Percentiles rank a stretch among this genome's conserved stretches.
These are phyloP conservation scores for Crenuchus spilurus DNA, from an alignment of 2,797 vertebrate species.

Conservation along the genomic window DNA sequence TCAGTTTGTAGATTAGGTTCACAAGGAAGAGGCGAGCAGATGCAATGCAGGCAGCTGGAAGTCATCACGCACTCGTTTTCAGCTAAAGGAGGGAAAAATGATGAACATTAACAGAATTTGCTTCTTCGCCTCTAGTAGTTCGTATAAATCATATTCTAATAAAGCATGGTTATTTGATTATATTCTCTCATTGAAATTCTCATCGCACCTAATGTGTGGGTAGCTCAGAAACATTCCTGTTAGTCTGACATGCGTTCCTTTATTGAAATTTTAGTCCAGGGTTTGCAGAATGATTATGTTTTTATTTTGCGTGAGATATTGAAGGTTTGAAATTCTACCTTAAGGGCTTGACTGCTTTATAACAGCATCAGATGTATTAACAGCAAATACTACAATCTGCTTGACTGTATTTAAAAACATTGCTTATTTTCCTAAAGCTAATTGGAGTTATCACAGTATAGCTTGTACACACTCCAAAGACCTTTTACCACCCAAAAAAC, in stretches of 20 bases:
- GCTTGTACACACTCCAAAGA: not conserved
- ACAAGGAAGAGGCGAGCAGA: constrained; percentile 5
- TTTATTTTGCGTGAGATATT: constrained; percentile 40
- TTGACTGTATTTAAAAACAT: constrained; percentile 6
- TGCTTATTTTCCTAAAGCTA: not conserved
- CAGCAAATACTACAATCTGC: not conserved
- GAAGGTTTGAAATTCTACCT: constrained; percentile 32
- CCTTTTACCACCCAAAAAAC: too few species aligned
- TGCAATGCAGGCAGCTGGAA: constrained; percentile 28
- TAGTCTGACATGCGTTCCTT: constrained; percentile 41
- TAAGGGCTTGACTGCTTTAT: constrained; percentile 27
- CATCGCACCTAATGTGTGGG: constrained; percentile 41
- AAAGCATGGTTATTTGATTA: constrained; percentile 50
- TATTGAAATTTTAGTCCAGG: constrained; percentile 43
- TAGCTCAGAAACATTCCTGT: constrained; percentile 37
- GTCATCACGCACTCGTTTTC: constrained; percentile 44
- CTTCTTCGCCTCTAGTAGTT: constrained; percentile 40
- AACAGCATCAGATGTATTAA: constrained; percentile 32
- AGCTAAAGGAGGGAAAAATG: constrained; percentile 43
- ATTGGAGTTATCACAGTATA: not conserved
- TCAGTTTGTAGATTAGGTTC: constrained; percentile 48
- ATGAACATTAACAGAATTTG: constrained; percentile 47
- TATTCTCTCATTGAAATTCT: constrained; percentile 52
- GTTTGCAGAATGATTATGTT: constrained; percentile 40
- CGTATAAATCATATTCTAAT: constrained; percentile 59